Conservation (phyloP, 2,888 invertebrate species). For the Limnephilus lunatus region DNA sequence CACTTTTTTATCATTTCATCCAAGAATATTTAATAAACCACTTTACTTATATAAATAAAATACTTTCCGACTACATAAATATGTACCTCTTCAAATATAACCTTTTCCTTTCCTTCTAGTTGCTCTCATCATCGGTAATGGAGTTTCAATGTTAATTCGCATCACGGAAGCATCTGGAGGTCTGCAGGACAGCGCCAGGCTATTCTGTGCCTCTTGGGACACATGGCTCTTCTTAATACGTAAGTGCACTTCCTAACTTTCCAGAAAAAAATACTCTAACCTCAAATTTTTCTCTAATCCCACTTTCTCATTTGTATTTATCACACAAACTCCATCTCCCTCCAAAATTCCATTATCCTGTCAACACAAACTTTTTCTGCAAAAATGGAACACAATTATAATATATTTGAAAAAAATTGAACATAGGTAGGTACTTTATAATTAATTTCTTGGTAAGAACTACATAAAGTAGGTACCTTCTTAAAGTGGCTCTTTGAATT, state of each 20-base stretch:
- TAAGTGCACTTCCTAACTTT: conserved; percentile 16
- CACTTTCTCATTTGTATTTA: no score
- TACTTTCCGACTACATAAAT: background rate
- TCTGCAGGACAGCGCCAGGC: conserved; percentile 79
- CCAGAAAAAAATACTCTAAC: no score
- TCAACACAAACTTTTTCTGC: no score
- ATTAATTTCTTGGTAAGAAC: background rate
- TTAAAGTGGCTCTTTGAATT: background rate
- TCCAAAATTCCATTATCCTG: no score
- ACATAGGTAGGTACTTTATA: no score
- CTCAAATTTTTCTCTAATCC: no score
- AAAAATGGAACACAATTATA: no score
- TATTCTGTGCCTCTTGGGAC: conserved; percentile 87
- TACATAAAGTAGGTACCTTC: background rate
- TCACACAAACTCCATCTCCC: no score
- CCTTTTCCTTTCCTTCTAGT: conserved; percentile 74
- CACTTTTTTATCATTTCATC: no score
- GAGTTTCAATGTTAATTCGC: conserved; percentile 84
- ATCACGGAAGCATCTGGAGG: conserved; percentile 80
- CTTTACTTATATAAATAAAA: no score
- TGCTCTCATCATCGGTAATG: conserved; percentile 84
- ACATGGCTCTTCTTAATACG: conserved; percentile 82
- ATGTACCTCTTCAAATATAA: conserved; percentile 22
- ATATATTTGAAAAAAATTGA: background rate
- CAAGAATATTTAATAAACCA: no score